Evolutionary conservation across 30 jellyfish, hydroid and myxozoan species (phyloP).

Genomic region (Cassiopea andromeda): DNA sequence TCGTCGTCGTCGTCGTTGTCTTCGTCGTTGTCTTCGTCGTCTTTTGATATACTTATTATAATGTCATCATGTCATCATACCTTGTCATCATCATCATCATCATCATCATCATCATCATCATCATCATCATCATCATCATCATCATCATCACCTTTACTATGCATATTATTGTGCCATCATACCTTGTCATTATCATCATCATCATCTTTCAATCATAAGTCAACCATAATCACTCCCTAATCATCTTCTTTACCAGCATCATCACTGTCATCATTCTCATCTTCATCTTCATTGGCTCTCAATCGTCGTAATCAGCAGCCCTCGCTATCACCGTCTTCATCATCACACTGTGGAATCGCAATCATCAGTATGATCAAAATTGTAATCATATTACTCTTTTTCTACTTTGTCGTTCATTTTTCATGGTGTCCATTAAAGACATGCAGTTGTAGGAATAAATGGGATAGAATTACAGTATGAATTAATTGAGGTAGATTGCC

Average conservation of each 20-base stretch:
- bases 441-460: too few species aligned
- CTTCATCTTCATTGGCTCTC: background rate
- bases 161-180: background rate
- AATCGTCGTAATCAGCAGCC: background rate
- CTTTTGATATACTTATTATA: too few species aligned
- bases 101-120: background rate
- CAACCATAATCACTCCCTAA: background rate
- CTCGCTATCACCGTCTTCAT: background rate
- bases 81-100: background rate
- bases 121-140: background rate
- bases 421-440: too few species aligned
- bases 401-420: too few species aligned
- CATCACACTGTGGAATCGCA: background rate
- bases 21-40: too few species aligned
- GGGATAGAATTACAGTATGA: too few species aligned
- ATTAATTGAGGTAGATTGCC: too few species aligned
- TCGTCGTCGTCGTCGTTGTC: too few species aligned
- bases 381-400: background rate
- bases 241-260: background rate
- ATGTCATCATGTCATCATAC: too few species aligned
- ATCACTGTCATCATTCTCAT: background rate
- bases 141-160: background rate
- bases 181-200: background rate
- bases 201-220: background rate
- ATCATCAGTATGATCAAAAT: background rate